Evolutionary conservation across 2,113 vertebrate genomes (phyloP).

Genomic region (Marmota monax): DNA sequence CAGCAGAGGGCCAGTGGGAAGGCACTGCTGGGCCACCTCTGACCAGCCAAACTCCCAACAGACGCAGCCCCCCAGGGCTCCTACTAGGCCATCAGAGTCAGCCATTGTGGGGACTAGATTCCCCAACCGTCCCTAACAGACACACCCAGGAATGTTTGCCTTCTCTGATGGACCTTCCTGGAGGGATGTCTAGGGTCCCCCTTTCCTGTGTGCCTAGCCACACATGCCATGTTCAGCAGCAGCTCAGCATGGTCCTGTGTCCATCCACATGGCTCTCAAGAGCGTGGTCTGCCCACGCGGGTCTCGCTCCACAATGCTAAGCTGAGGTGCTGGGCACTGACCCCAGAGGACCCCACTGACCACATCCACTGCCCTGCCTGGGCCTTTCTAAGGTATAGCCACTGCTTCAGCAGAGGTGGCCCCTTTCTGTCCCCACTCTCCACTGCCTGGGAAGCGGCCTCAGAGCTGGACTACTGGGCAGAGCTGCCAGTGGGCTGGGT

Average conservation of each 20-base stretch:
- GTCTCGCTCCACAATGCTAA: rapidly evolving
- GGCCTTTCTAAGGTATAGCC: not conserved
- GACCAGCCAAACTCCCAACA: not conserved
- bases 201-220: not conserved
- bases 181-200: not conserved
- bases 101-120: rapidly evolving
- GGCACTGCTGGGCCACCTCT: rapidly evolving
- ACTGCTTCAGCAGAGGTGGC: not conserved
- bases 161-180: not conserved
- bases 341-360: not conserved
- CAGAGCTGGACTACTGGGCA: rapidly evolving
- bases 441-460: not conserved
- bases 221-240: rapidly evolving
- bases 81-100: not conserved
- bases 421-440: too few species aligned
- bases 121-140: not conserved
- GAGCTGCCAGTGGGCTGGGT: rapidly evolving
- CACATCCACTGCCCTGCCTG: too few species aligned
- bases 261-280: rapidly evolving
- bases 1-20: not conserved
- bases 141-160: too few species aligned
- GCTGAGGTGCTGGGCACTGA: rapidly evolving
- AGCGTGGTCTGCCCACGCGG: not conserved
- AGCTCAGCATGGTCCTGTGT: rapidly evolving
- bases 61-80: not conserved